Base-by-base conservation (phyloP, 1,140 invertebrate genomes). In the Nasonia vitripennis region DNA sequence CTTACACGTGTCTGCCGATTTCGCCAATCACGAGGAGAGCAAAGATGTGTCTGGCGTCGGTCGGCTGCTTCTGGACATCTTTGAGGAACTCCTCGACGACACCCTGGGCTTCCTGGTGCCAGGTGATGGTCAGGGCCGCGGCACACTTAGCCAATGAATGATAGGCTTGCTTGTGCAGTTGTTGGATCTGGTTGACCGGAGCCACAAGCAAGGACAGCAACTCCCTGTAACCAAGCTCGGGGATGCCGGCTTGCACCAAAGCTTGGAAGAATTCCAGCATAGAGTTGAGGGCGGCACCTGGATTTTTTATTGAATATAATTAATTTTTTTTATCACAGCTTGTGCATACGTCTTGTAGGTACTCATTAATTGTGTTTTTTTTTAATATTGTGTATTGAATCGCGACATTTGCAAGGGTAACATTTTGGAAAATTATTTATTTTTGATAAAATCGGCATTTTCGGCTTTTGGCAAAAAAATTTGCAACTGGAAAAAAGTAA, bases 81-180 rank as follows among this genome's bases (percentile, higher is more conserved):
- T 95, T 94, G 55, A 99, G 95, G 91, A 99, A 98, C 86, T 97
- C 95, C 81, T 96, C 95, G 27, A 98, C 97, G 79, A 99, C 96
- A n/a, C 95, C 94, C 34, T 96, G 92, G 37, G 96, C 96, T 90
- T 96, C 97, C 84, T 94, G 93, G 12, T 95, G 94, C 91, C 95
- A 96, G 88, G 95, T 96, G 48, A 98, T 95, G 12, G 98, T 98
- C 45, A 99, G 94, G 0, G 98, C 98, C 12, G 98, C 98, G 68
- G 99, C 97, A 93, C 98, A 99, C 92, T 99, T 99, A 1, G 98
- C 98, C 86, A 99, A 95, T 10, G 97, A 98, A 92, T 98, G 97
- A 92, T 97, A 98, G 37, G 97, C 98, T 94, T 97, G 95, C 83
- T 95, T 95, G 83, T 95, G 95, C 78, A 95, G 94, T 41, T 67